Evolutionary conservation across 2,797 vertebrate species (phyloP), one percentile per base, ranked within the genome.

Genomic region (Clamator glandarius): DNA sequence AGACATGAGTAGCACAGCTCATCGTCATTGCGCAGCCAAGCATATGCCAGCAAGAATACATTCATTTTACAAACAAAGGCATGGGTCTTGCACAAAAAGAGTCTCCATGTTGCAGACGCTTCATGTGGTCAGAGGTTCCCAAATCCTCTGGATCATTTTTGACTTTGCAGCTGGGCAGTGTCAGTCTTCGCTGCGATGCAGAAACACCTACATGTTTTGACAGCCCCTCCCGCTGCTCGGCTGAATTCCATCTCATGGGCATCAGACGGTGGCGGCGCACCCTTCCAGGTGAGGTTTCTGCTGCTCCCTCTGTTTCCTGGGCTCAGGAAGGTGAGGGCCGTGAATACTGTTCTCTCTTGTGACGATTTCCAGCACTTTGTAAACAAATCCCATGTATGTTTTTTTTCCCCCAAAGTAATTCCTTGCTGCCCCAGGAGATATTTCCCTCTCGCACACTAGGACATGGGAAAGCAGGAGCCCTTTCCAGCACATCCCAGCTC

Each of bases 331-430:
- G 54, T 33, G 28, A 46, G 44, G 75, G 36, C 48, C 42, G 51
- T 67, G 83, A 75, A 58, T 58, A 39, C 14, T 31, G 14, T 36
- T n/a, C 15, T 9, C 18, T 15, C 24, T 31, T 35, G 31, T 73
- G 85, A 77, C 28, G 84, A 70, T 87, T 57, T 57, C 69, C 77
- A 94, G 31, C 28, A 46, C 82, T 91, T 89, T 76, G 69, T 61
- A 61, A 69, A 89, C 15, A 63, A 87, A 67, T 36, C 21, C 23
- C 15, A 3, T 57, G 13, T 12, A n/a, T 26, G 29, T 41, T 28
- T 13, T 23, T 31, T 24, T 16, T 12, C 15, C 12, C 4, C 46
- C 52, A 28, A 68, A 87, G 39, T 62, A 61, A 44, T 61, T 73
- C 75, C 64, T 61, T 2, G 0, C 33, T 70, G 62, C 44, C 36